Evolutionary conservation across 2,113 vertebrate genomes (phyloP), one percentile per base, ranked within the genome.

Genomic region (Podiceps cristatus): DNA sequence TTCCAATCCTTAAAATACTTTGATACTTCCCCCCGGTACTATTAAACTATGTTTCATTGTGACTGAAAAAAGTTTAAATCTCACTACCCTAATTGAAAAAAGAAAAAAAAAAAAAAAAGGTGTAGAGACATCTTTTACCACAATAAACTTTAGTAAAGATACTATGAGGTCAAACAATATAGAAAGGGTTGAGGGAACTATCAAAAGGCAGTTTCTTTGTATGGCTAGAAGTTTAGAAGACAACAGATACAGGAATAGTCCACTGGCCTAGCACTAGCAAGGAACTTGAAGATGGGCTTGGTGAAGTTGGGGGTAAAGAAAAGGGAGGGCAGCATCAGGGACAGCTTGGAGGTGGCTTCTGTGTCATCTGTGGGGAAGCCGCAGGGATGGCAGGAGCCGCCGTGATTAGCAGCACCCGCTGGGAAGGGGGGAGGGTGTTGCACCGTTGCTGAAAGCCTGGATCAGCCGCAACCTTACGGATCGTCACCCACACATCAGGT

Each of bases 331-430:
- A 29, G 25, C 9, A 35, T n/a, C 47, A 73, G 58, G 27, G 58
- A 18, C 37, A 92, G 50, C 63, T 60, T 66, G n/a, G 63, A 27
- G 31, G 56, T 16, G 44, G 55, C 73, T 77, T 49, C 58, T 16
- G 9, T 13, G 27, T 12, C 45, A 18, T 44, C n/a, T 27, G 24
- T 28, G 45, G n/a, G 64, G 29, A 86, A 94, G 44, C 44, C 50
- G 5, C 10, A 7, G 19, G 68, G 11, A 20, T 12, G 23, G 28
- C 2, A 69, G 56, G 49, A 63, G 31, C 33, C 1, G 18, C 27
- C 0, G 1, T 8, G n/a, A 40, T 58, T 58, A 27, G 71, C 31
- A n/a, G 71, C 58, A 44, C 37, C 42, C 0, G 0, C 37, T 17
- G 15, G 59, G 56, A 69, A 29, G 13, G 27, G 6, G 20, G 18